Percentiles rank a stretch among this genome's conserved stretches.
Conservation (phyloP, 2,113 vertebrate species). For the Budorcas taxicolor region DNA sequence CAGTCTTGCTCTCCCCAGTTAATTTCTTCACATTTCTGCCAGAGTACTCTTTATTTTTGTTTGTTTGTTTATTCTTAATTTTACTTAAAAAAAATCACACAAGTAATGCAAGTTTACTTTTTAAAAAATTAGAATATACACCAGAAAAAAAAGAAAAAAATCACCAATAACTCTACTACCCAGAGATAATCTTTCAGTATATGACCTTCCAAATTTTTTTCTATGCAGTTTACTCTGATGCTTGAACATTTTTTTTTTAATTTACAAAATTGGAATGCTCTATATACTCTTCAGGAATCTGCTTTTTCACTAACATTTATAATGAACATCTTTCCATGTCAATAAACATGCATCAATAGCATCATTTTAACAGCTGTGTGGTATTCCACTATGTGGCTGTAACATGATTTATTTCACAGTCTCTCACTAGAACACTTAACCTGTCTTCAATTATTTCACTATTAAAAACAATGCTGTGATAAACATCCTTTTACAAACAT, state of each 20-base stretch:
- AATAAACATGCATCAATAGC: not conserved
- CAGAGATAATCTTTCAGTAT: slow-evolving; percentile 26
- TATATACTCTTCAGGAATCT: slow-evolving; percentile 7
- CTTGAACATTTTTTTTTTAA: slow-evolving; percentile 3
- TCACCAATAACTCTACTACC: slow-evolving; percentile 24
- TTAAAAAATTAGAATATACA: slow-evolving; percentile 14
- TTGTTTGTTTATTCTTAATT: slow-evolving; percentile 62
- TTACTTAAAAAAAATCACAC: slow-evolving; percentile 37
- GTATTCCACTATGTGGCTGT: not conserved
- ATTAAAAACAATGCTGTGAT: slow-evolving; percentile 21
- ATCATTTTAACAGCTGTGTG: slow-evolving; percentile 29
- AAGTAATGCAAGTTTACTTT: not conserved
- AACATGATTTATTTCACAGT: slow-evolving; percentile 24
- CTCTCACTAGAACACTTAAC: slow-evolving; percentile 16
- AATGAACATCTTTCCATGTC: slow-evolving; percentile 14
- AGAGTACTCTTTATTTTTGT: slow-evolving; percentile 57
- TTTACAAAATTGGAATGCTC: slow-evolving; percentile 40
- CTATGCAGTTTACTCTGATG: slow-evolving; percentile 29
- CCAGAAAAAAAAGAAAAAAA: not conserved
- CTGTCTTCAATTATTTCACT: not conserved
- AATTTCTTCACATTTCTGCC: slow-evolving; percentile 43
- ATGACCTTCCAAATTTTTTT: not conserved
- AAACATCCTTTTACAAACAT: slow-evolving; percentile 20
- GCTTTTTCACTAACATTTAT: slow-evolving; percentile 11
- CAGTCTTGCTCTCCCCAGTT: slow-evolving; percentile 22